Evolutionary conservation across 2,797 vertebrate species (phyloP).

Genomic region (Danio aesculapii): DNA sequence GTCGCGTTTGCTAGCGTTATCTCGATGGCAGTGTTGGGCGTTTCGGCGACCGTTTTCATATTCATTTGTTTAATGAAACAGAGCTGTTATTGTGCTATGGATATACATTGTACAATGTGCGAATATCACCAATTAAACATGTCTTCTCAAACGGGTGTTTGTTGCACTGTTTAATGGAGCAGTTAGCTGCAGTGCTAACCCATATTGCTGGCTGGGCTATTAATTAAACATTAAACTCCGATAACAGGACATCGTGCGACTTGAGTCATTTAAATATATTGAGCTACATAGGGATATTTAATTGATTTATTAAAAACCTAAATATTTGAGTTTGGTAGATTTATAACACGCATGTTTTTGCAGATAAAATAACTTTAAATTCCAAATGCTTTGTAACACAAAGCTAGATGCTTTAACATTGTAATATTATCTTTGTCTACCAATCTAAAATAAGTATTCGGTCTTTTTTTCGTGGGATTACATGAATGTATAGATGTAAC

Average conservation of each 20-base stretch:
- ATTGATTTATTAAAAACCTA: background rate
- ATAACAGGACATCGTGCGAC: background rate
- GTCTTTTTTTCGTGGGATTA: background rate
- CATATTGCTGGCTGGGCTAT: background rate
- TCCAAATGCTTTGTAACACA: background rate
- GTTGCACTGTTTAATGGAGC: background rate
- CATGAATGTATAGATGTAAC: background rate
- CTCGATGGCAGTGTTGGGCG: conserved; percentile 3
- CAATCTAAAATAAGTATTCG: background rate
- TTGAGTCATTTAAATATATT: background rate
- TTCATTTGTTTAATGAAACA: background rate
- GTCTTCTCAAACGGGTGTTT: background rate
- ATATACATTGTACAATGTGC: background rate
- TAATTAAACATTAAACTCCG: conserved; percentile 8
- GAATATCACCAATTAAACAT: background rate
- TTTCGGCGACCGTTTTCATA: conserved; percentile 14
- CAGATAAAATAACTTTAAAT: background rate
- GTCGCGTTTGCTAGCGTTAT: background rate
- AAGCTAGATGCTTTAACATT: background rate
- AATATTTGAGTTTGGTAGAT: background rate
- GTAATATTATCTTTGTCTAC: background rate
- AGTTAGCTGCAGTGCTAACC: conserved; percentile 39
- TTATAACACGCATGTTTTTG: too few relatives aligned
- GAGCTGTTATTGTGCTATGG: background rate
- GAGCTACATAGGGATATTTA: background rate